Percentiles rank a stretch among this genome's conserved stretches.
Evolutionary conservation across 2,888 invertebrate species (phyloP).

Genomic region (Erebia ligea): DNA sequence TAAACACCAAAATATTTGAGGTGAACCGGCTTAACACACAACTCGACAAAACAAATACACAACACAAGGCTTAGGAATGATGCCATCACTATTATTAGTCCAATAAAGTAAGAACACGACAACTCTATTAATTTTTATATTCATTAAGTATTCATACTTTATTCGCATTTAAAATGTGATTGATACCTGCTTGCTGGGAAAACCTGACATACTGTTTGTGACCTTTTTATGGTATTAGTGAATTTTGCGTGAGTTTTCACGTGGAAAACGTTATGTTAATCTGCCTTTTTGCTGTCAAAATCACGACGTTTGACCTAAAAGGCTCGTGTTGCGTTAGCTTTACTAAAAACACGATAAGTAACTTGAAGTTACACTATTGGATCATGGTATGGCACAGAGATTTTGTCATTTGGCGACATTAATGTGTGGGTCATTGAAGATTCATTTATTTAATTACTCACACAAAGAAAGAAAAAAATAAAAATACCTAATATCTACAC

Average conservation of each 20-base stretch:
- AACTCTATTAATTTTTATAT: background rate
- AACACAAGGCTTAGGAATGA: constrained; percentile 26
- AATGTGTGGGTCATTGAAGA: too few relatives aligned
- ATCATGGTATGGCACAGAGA: too few relatives aligned
- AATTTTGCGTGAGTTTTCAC: background rate
- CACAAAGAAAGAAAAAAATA: too few relatives aligned
- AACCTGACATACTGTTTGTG: background rate
- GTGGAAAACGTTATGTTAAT: too few relatives aligned
- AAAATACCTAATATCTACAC: too few relatives aligned
- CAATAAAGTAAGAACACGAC: background rate
- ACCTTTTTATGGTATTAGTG: background rate
- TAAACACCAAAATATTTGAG: constrained; percentile 37
- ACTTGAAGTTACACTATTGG: too few relatives aligned
- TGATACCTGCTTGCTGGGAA: background rate
- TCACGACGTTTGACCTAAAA: too few relatives aligned
- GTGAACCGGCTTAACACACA: constrained; percentile 13
- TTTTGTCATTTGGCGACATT: too few relatives aligned
- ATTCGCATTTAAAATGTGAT: background rate
- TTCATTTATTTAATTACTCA: too few relatives aligned
- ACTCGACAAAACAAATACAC: constrained; percentile 34
- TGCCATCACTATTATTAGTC: constrained; percentile 30
- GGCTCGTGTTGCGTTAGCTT: too few relatives aligned
- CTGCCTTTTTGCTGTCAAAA: too few relatives aligned
- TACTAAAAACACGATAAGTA: too few relatives aligned
- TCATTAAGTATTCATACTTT: background rate